phyloP scores from a whole-genome alignment of 2,113 vertebrate genomes.

The Cynoglossus semilaevis region DNA sequence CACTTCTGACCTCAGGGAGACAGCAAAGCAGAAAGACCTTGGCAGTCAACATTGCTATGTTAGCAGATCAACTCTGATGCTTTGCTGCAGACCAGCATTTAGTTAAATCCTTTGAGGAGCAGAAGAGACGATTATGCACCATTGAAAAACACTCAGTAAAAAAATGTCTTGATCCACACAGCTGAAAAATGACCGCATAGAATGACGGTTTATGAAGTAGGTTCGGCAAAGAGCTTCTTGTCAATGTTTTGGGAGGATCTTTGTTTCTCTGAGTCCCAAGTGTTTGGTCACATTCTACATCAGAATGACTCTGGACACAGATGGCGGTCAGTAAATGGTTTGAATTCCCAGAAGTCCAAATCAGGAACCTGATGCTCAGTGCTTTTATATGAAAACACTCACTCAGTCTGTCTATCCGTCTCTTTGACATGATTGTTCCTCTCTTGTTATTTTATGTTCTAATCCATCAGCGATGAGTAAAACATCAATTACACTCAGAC shows the following conservation, averaged over 20 bases:
- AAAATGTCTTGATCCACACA: constrained; percentile 37
- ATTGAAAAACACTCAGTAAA: constrained; percentile 48
- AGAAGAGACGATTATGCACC: constrained; percentile 21
- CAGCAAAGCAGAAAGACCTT: constrained; percentile 52
- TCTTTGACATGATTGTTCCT: constrained; percentile 82
- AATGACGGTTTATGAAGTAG: constrained; percentile 55
- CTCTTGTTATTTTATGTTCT: constrained; percentile 86
- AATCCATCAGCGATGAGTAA: constrained; percentile 86
- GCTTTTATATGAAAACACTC: constrained; percentile 37
- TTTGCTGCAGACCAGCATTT: constrained; percentile 60
- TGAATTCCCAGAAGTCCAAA: constrained; percentile 73
- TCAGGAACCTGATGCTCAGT: constrained; percentile 59
- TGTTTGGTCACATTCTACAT: constrained; percentile 48
- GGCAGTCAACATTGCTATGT: constrained; percentile 72
- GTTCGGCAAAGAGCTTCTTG: constrained; percentile 43
- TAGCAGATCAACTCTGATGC: constrained; percentile 67
- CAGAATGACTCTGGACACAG: constrained; percentile 7
- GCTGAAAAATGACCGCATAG: constrained; percentile 56
- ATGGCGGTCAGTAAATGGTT: constrained; percentile 58
- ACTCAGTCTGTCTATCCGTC: constrained; percentile 65
- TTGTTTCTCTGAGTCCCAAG: constrained; percentile 17
- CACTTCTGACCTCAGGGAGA: constrained; percentile 51
- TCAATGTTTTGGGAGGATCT: constrained; percentile 31
- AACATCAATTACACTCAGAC: constrained; percentile 85
- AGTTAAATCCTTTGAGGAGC: constrained; percentile 59